Conservation (phyloP, 2,113 vertebrate species). For the Pelusios castaneus region DNA sequence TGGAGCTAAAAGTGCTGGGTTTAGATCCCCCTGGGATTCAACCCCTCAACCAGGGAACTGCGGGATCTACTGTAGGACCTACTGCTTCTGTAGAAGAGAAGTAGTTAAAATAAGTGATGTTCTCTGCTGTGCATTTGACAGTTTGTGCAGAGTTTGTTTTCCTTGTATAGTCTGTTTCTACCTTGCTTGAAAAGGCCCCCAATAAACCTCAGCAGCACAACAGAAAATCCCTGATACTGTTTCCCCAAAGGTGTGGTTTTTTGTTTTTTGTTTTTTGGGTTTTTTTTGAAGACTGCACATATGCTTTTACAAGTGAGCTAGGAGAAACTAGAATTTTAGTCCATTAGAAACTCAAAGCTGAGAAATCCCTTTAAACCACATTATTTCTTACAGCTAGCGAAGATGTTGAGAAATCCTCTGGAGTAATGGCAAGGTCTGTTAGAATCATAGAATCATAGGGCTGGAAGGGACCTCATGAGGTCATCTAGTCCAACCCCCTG, state of each 20-base stretch:
- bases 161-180: not conserved
- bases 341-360: not conserved
- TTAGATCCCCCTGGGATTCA: not conserved
- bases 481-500: too few species aligned
- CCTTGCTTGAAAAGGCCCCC: not conserved
- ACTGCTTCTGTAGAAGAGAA: not conserved
- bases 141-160: not conserved
- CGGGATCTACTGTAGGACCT: not conserved
- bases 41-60: not conserved
- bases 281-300: not conserved
- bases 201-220: not conserved
- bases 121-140: not conserved
- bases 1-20: not conserved
- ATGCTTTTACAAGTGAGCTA: not conserved
- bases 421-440: too few species aligned
- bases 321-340: not conserved
- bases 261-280: too few species aligned
- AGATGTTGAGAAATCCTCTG: too few species aligned
- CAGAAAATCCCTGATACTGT: not conserved
- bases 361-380: too few species aligned
- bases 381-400: too few species aligned
- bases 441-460: too few species aligned
- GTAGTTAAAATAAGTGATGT: not conserved
- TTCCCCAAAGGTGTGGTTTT: too few species aligned
- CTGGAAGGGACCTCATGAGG: too few species aligned